A percentile compares a stretch with the other conserved stretches of the same genome.
phyloP scores from a whole-genome alignment of 2,113 vertebrate species.

The Tetrax tetrax region DNA sequence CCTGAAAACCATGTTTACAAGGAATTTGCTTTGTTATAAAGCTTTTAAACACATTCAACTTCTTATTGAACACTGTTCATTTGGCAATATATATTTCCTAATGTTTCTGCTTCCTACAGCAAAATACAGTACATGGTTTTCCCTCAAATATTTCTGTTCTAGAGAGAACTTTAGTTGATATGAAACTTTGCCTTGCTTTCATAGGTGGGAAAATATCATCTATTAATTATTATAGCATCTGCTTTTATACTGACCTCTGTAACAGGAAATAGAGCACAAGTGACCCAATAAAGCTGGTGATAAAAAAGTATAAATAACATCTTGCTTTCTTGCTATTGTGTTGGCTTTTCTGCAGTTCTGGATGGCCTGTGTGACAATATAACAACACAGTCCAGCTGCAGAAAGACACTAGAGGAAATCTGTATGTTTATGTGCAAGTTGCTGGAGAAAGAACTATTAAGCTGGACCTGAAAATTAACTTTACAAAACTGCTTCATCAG shows the following conservation, averaged over 20 bases:
- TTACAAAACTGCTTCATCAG: not conserved
- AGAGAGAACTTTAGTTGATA: not conserved
- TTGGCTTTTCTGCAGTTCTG: not conserved
- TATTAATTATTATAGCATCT: constrained; percentile 21
- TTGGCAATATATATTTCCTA: not conserved
- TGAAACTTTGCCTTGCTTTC: not conserved
- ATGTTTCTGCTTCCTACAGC: not conserved
- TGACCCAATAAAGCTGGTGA: not conserved
- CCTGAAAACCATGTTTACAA: constrained; percentile 74
- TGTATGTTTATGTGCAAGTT: not conserved
- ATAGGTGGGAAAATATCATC: not conserved
- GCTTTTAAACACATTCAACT: constrained; percentile 13
- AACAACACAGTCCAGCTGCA: not conserved
- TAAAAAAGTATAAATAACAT: constrained; percentile 41
- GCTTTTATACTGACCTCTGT: constrained; percentile 11
- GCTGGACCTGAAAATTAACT: not conserved
- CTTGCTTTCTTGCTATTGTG: constrained; percentile 13
- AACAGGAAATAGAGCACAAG: constrained; percentile 17
- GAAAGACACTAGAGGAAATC: not conserved
- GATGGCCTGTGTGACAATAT: not conserved
- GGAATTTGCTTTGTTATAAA: constrained; percentile 39
- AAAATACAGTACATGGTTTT: not conserved
- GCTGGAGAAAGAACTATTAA: not conserved
- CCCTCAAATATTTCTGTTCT: not conserved
- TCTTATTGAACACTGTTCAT: not conserved